phyloP scores from a whole-genome alignment of 2,797 vertebrate genomes.

The Myiothlypis coronata region DNA sequence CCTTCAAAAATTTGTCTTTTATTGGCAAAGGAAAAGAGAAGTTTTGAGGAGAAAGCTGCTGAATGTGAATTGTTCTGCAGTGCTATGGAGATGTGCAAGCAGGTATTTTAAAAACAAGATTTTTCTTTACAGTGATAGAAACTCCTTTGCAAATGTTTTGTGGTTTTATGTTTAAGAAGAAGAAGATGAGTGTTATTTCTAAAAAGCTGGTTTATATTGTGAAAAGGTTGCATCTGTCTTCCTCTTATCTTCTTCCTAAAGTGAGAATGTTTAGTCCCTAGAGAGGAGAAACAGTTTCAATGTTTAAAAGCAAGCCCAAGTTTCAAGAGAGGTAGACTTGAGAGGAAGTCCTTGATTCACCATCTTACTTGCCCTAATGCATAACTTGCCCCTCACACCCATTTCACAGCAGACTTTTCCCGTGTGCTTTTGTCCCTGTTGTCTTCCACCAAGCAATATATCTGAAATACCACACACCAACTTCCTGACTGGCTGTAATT shows the following conservation, averaged over 20 bases:
- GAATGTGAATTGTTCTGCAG: neutral
- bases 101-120: neutral
- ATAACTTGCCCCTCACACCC: slow-evolving; percentile 5
- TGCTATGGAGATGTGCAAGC: neutral
- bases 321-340: neutral
- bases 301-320: neutral
- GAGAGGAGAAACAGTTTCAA: neutral
- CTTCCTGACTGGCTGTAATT: neutral
- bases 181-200: neutral
- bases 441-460: neutral
- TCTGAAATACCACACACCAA: neutral
- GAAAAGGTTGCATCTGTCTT: neutral
- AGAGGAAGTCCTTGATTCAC: neutral
- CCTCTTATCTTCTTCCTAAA: neutral
- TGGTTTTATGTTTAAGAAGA: neutral
- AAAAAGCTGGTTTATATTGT: neutral
- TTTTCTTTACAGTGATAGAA: neutral
- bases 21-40: neutral
- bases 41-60: neutral
- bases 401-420: neutral
- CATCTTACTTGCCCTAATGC: neutral
- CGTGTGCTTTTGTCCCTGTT: neutral
- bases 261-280: neutral
- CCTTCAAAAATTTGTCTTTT: slow-evolving; percentile 34
- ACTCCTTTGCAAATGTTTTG: neutral